Evolutionary conservation across 2,113 vertebrate species (phyloP), one percentile per base, ranked within the genome.

Genomic region (Desmodus rotundus): DNA sequence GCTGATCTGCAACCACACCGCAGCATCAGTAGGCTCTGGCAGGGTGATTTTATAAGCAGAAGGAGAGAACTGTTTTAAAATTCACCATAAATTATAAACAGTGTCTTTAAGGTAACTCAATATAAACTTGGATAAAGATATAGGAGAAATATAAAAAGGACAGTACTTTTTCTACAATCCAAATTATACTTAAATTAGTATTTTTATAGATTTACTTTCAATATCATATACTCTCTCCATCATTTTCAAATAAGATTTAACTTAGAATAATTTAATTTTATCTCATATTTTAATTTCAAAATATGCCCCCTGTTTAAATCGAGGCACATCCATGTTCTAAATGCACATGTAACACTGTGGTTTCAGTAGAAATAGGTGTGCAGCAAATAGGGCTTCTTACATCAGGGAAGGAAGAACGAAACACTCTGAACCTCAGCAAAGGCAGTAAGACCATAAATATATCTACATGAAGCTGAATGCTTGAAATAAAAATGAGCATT

Each of bases 161-260:
- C 16, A 68, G 3, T 16, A 24, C 4, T 54, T 45, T 73, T 83
- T 67, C 11, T 16, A 72, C 26, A 93, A 91, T 72, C 24, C 91
- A 56, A 91, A 54, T 56, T 43, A 89, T 22, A 67, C n/a, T 94
- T 36, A 68, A 73, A 56, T 93, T 88, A 52, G 47, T 54, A 10
- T 36, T 80, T 95, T 61, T 76, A n/a, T 84, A 33, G 80, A 45
- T 85, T 95, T 84, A 89, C 19, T 38, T 70, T 70, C 24, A 93
- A 43, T 76, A 70, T 77, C 4, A 50, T 74, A 74, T 1, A 65
- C 2, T 81, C 84, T 93, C 7, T n/a, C 5, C n/a, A 78, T 84
- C 15, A 88, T 81, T 77, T 95, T 52, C 28, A 96, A 92, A 72
- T 87, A 61, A 80, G 7, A 81, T 50, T 87, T 87, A 74, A 85